Percentiles rank a stretch among this genome's conserved stretches.
Evolutionary conservation across 2,797 vertebrate genomes (phyloP).

Genomic region (Peromyscus attwateri): DNA sequence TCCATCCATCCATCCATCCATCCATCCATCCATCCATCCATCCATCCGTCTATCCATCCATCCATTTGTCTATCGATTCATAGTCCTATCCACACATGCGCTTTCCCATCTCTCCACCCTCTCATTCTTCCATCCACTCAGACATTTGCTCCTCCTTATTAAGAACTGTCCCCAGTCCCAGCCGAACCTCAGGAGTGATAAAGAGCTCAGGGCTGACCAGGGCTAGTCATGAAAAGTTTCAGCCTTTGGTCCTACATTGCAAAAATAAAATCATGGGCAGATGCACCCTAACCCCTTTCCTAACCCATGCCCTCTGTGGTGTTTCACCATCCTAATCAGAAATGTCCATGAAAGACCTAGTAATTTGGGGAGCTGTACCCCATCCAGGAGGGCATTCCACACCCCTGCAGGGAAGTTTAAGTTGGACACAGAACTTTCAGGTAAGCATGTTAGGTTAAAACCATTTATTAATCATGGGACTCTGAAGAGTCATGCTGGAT

Average conservation of each 20-base stretch:
- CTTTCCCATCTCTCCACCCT: background rate
- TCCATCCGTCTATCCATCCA: too few relatives aligned
- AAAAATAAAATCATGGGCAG: background rate
- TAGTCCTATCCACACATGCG: background rate
- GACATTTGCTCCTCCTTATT: background rate
- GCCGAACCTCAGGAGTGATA: background rate
- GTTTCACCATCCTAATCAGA: background rate
- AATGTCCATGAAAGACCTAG: background rate
- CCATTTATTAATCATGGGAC: fast-evolving
- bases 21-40: too few relatives aligned
- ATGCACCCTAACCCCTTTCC: background rate
- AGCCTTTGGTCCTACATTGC: background rate
- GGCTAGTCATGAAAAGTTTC: background rate
- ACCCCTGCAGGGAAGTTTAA: background rate
- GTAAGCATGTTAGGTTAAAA: background rate
- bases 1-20: too few relatives aligned
- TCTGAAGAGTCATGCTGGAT: background rate
- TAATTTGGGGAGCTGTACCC: background rate
- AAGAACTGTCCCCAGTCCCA: background rate
- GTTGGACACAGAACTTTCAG: background rate
- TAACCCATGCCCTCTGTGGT: background rate
- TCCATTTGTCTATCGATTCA: too few relatives aligned
- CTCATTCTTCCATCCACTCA: too few relatives aligned
- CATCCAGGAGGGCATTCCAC: background rate
- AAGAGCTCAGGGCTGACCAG: background rate